A percentile compares a stretch with the other conserved stretches of the same genome.
Evolutionary conservation across 2,888 invertebrate genomes (phyloP).

Genomic region (Nomada flava): DNA sequence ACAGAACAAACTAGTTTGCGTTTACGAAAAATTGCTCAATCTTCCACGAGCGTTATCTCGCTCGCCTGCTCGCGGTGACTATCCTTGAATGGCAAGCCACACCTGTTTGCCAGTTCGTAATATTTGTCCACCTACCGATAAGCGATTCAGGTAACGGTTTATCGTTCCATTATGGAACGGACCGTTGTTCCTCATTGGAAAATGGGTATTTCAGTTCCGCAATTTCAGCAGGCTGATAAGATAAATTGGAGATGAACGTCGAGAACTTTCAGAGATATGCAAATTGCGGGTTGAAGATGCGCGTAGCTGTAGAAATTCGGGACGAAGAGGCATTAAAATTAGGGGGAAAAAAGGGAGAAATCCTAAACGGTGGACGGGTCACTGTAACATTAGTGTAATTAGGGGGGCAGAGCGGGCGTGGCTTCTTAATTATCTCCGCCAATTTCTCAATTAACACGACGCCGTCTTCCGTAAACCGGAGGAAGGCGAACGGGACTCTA

Average conservation of each 20-base stretch:
- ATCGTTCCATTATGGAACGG: not conserved
- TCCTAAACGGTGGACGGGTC: not conserved
- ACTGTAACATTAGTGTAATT: slow-evolving; percentile 62
- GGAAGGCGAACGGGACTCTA: not conserved
- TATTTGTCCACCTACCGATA: slow-evolving; percentile 30
- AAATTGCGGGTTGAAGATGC: slow-evolving; percentile 10
- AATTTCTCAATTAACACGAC: slow-evolving; percentile 73
- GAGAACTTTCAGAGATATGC: not conserved
- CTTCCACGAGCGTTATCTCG: not conserved
- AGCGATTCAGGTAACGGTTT: slow-evolving; percentile 17
- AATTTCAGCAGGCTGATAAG: not conserved
- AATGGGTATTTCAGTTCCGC: not conserved
- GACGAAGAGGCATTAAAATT: slow-evolving; percentile 2
- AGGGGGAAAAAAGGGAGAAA: not conserved
- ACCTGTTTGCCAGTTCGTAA: slow-evolving; percentile 44
- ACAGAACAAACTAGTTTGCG: not conserved
- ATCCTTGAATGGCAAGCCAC: slow-evolving; percentile 42
- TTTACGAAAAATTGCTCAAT: slow-evolving; percentile 6
- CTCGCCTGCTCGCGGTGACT: not conserved
- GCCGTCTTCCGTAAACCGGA: not conserved
- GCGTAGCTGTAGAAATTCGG: not conserved
- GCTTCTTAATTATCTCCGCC: slow-evolving; percentile 73
- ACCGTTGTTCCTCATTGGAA: not conserved
- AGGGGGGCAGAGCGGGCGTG: slow-evolving; percentile 56
- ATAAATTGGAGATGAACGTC: not conserved